These are phyloP conservation scores for Pungitius pungitius DNA, from an alignment of 2,113 vertebrate genomes.

Conservation along the genomic window DNA sequence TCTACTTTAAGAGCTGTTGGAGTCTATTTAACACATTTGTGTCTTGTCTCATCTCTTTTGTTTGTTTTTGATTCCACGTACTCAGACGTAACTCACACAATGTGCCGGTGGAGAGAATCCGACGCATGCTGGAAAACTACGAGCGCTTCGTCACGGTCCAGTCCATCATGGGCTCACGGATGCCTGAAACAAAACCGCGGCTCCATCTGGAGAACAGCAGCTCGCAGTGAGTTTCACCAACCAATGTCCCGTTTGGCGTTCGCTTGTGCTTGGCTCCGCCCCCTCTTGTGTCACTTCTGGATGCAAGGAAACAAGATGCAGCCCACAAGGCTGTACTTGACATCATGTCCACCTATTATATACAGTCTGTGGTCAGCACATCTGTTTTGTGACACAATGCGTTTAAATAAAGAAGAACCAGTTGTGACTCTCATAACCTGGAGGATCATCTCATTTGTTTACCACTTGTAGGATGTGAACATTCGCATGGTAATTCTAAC, in stretches of 20 bases:
- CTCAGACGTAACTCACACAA: slow-evolving; percentile 88
- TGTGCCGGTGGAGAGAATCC: slow-evolving; percentile 89
- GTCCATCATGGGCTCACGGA: slow-evolving; percentile 85
- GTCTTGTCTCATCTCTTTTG: neutral
- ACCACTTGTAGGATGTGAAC: neutral
- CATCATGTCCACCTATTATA: neutral
- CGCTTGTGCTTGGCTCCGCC: neutral
- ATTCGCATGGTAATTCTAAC: slow-evolving; percentile 4
- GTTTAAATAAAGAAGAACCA: neutral
- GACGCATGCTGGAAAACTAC: slow-evolving; percentile 88
- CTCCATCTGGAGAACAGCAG: slow-evolving; percentile 60
- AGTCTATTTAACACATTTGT: neutral
- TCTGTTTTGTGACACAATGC: neutral
- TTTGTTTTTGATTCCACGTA: slow-evolving; percentile 43
- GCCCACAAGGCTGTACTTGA: neutral
- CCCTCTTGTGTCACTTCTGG: neutral
- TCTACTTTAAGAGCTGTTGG: neutral
- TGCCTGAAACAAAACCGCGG: slow-evolving; percentile 61
- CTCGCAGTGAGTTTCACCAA: slow-evolving; percentile 60
- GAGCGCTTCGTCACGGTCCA: slow-evolving; percentile 87
- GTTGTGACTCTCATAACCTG: neutral
- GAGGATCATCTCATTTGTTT: neutral
- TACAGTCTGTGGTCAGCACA: neutral
- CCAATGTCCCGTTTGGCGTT: neutral
- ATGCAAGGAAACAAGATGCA: neutral